A percentile compares a stretch with the other conserved stretches of the same genome.
phyloP scores from a whole-genome alignment of 2,797 vertebrate genomes.

The Gephyroberyx darwinii region DNA sequence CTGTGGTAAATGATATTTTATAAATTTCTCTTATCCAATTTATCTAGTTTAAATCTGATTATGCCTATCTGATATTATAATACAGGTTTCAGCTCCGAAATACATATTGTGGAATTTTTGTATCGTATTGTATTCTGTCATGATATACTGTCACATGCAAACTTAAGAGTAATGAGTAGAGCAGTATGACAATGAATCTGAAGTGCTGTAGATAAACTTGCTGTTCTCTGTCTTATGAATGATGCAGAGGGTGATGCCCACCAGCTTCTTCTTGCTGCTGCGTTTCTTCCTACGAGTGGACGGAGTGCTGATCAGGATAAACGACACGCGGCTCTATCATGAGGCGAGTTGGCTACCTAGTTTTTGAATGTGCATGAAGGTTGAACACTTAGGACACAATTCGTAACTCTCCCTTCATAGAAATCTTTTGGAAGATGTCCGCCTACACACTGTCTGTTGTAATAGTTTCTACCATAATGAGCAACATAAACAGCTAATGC shows the following conservation, averaged over 20 bases:
- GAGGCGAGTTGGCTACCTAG: constrained; percentile 81
- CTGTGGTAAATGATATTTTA: too few species aligned
- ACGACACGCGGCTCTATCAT: constrained; percentile 93
- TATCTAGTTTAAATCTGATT: too few species aligned
- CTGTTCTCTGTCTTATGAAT: constrained; percentile 10
- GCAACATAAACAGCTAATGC: background rate
- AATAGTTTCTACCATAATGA: background rate
- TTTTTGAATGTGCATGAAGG: background rate
- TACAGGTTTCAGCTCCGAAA: too few species aligned
- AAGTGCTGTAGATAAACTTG: background rate
- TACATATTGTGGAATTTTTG: too few species aligned
- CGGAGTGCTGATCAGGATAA: constrained; percentile 94
- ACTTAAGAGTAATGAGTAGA: background rate
- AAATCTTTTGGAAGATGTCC: too few species aligned
- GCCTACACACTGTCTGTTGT: too few species aligned
- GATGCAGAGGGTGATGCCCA: constrained; percentile 95
- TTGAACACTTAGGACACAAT: background rate
- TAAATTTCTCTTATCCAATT: too few species aligned
- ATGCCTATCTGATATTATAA: too few species aligned
- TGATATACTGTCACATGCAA: background rate
- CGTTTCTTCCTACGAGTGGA: constrained; percentile 97
- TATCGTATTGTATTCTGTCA: too few species aligned
- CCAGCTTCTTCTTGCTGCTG: constrained; percentile 93
- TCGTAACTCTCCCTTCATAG: too few species aligned
- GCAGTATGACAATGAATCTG: background rate